Evolutionary conservation across 2,888 invertebrate species (phyloP).

Genomic region (Drosophila villosipedis): DNA sequence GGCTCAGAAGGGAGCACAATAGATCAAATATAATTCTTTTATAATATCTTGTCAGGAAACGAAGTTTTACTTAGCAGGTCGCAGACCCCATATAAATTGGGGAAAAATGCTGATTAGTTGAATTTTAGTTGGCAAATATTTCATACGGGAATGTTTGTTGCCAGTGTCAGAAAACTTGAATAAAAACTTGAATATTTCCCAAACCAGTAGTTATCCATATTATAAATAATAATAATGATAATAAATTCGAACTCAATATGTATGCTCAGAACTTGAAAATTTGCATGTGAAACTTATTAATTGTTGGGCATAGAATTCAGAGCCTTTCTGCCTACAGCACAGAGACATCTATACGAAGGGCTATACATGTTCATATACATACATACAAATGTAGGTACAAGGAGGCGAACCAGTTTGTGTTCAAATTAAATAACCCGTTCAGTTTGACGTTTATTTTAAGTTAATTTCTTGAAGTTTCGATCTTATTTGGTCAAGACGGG

Average conservation of each 20-base stretch:
- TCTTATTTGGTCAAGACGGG: slow-evolving; percentile 56
- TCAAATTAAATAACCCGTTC: slow-evolving; percentile 68
- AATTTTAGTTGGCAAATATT: slow-evolving; percentile 11
- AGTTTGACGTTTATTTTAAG: slow-evolving; percentile 57
- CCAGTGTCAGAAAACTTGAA: slow-evolving; percentile 41
- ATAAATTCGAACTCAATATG: slow-evolving; percentile 44
- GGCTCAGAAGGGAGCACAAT: no score
- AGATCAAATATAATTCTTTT: slow-evolving; percentile 23
- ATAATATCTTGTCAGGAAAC: slow-evolving; percentile 25
- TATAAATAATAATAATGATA: neutral
- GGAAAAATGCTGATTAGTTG: slow-evolving; percentile 10
- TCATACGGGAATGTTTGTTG: slow-evolving; percentile 43
- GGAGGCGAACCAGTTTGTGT: slow-evolving; percentile 63
- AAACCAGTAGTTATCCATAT: slow-evolving; percentile 17
- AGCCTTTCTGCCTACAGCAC: slow-evolving; percentile 49
- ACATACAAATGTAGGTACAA: slow-evolving; percentile 15
- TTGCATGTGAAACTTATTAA: slow-evolving; percentile 67
- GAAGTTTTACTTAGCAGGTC: neutral
- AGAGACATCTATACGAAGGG: slow-evolving; percentile 13
- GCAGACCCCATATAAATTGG: neutral
- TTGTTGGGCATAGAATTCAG: slow-evolving; percentile 53
- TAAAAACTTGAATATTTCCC: slow-evolving; percentile 21
- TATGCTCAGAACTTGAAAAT: slow-evolving; percentile 50
- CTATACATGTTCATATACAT: slow-evolving; percentile 1
- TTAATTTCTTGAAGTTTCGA: slow-evolving; percentile 57